A percentile compares a stretch with the other conserved stretches of the same genome.
Conservation (phyloP, 2,113 vertebrate species). For the Mus pahari region DNA sequence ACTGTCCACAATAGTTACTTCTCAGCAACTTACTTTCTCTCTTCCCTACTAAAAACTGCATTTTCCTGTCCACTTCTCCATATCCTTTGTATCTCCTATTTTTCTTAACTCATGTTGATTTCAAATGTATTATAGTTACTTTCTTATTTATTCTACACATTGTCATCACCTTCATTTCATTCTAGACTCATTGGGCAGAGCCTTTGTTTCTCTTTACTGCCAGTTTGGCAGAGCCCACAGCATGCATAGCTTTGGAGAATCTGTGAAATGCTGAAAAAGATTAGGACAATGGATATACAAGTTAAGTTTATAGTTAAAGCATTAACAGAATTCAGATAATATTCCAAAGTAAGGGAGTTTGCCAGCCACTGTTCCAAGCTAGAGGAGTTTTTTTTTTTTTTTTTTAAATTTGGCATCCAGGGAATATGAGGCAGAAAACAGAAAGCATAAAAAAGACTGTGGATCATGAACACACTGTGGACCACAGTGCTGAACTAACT, state of each 20-base stretch:
- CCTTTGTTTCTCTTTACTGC: background rate
- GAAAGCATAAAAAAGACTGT: background rate
- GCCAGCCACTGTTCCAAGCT: background rate
- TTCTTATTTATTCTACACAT: background rate
- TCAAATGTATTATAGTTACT: background rate
- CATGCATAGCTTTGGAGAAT: background rate
- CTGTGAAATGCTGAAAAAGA: background rate
- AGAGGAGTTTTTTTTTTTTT: background rate
- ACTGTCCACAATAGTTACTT: background rate
- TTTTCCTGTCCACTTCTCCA: background rate
- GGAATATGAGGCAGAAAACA: background rate
- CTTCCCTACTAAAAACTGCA: background rate
- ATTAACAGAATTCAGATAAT: background rate
- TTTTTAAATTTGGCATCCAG: background rate
- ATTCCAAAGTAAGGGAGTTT: too few species aligned
- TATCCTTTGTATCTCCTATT: background rate
- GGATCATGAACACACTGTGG: background rate
- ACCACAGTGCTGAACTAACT: background rate
- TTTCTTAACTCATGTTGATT: background rate
- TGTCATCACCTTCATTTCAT: background rate
- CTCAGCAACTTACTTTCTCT: background rate
- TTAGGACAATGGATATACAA: conserved; percentile 27
- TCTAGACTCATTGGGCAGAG: background rate
- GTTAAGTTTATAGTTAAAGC: background rate
- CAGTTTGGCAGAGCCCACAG: background rate